Percentiles rank a stretch among this genome's conserved stretches.
phyloP scores from a whole-genome alignment of 53 echinoderm and acorn worm genomes.

The Echinarachnius parma region DNA sequence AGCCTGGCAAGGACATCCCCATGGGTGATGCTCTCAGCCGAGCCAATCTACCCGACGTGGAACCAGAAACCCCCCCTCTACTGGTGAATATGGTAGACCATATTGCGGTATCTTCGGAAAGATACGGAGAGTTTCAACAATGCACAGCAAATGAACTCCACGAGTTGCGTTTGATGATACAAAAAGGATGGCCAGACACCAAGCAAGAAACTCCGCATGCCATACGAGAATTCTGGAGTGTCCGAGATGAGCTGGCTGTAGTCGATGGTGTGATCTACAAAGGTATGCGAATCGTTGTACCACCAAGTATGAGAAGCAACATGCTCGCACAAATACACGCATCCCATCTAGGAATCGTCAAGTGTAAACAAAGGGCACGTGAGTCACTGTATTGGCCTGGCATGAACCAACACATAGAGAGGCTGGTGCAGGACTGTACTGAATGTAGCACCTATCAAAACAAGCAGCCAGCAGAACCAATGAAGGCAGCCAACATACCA shows the following conservation, averaged over 20 bases:
- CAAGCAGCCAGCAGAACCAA: constrained; percentile 37
- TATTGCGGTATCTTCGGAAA: constrained; percentile 43
- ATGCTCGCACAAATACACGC: constrained; percentile 49
- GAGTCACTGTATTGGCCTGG: constrained; percentile 61
- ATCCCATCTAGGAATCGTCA: constrained; percentile 51
- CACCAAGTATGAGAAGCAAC: constrained; percentile 45
- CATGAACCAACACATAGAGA: constrained; percentile 50
- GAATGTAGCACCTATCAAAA: constrained; percentile 46
- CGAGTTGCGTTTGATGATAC: constrained; percentile 49
- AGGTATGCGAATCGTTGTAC: constrained; percentile 65
- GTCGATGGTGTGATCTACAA: constrained; percentile 61
- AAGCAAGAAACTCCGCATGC: constrained; percentile 46
- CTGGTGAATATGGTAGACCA: constrained; percentile 56
- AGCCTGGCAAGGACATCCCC: constrained; percentile 13
- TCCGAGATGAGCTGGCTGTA: constrained; percentile 58
- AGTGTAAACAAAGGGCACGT: constrained; percentile 53
- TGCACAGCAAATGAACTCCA: constrained; percentile 53
- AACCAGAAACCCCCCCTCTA: constrained; percentile 33
- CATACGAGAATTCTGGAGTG: constrained; percentile 54
- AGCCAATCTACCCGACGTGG: constrained; percentile 40
- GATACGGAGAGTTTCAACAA: constrained; percentile 43
- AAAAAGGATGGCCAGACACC: constrained; percentile 70
- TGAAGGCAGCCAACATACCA: constrained; percentile 38
- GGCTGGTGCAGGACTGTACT: constrained; percentile 47
- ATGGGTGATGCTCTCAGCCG: constrained; percentile 39